phyloP scores from a whole-genome alignment of 2,113 vertebrate genomes.

The Aviceda subcristata region DNA sequence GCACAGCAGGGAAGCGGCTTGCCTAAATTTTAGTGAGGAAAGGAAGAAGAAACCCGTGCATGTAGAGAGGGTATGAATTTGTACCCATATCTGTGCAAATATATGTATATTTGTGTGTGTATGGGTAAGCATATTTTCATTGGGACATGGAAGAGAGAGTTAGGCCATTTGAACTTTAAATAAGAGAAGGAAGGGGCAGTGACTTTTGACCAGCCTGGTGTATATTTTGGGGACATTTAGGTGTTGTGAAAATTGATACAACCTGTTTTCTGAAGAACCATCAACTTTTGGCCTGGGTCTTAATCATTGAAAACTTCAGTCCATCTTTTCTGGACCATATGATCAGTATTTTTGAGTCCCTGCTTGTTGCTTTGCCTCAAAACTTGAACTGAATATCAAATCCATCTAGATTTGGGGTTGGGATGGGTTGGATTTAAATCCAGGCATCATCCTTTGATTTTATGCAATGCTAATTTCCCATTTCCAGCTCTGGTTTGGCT shows the following conservation, averaged over 20 bases:
- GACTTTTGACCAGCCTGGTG: background rate
- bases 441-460: background rate
- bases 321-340: background rate
- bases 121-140: rapidly evolving
- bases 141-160: background rate
- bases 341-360: background rate
- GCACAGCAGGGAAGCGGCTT: background rate
- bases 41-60: rapidly evolving
- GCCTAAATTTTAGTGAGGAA: background rate
- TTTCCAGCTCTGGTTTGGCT: background rate
- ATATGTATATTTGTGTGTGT: no score
- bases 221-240: background rate
- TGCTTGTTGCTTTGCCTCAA: background rate
- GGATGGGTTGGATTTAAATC: background rate
- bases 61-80: background rate
- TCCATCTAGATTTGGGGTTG: background rate
- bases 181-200: background rate
- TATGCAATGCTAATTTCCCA: background rate
- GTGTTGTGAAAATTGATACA: background rate
- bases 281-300: background rate
- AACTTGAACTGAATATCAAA: background rate
- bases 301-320: background rate
- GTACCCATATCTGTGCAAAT: background rate
- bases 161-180: background rate
- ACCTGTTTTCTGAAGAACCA: background rate